These are phyloP conservation scores for Lepidostoma basale DNA, from an alignment of 1,140 invertebrate genomes.

Conservation along the genomic window DNA sequence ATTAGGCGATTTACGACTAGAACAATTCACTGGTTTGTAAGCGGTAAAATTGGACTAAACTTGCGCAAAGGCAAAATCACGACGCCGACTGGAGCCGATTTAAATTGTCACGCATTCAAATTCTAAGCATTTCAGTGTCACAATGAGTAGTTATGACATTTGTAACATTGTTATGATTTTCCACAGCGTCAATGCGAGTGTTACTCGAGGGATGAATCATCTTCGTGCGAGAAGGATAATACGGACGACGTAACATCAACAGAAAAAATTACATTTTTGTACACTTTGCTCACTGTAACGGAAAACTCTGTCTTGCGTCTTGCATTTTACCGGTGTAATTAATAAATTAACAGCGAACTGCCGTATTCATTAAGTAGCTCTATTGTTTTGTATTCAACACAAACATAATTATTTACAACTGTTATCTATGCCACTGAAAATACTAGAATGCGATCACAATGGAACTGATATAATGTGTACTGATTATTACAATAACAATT, in stretches of 20 bases:
- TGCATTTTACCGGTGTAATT: conserved; percentile 16
- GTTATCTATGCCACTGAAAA: not conserved
- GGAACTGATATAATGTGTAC: too few species aligned
- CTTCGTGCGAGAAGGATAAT: not conserved
- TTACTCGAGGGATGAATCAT: not conserved
- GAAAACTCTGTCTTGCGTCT: not conserved
- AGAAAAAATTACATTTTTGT: not conserved
- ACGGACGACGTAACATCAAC: not conserved
- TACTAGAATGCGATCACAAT: not conserved
- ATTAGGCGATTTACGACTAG: conserved; percentile 34
- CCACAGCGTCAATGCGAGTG: not conserved
- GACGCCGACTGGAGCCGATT: not conserved
- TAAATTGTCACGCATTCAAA: conserved; percentile 8
- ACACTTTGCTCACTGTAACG: not conserved
- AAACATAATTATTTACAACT: not conserved
- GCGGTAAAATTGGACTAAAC: not conserved
- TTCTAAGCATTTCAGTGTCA: not conserved
- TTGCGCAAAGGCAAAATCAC: not conserved
- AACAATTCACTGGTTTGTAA: conserved; percentile 2
- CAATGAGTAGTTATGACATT: not conserved
- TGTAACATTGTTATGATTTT: not conserved
- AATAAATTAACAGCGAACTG: not conserved
- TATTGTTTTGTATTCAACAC: not conserved
- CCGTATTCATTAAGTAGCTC: not conserved
- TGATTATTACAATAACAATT: too few species aligned